A percentile compares a stretch with the other conserved stretches of the same genome.
Evolutionary conservation across 2,113 vertebrate species (phyloP).

Genomic region (Dunckerocampus dactyliophorus): DNA sequence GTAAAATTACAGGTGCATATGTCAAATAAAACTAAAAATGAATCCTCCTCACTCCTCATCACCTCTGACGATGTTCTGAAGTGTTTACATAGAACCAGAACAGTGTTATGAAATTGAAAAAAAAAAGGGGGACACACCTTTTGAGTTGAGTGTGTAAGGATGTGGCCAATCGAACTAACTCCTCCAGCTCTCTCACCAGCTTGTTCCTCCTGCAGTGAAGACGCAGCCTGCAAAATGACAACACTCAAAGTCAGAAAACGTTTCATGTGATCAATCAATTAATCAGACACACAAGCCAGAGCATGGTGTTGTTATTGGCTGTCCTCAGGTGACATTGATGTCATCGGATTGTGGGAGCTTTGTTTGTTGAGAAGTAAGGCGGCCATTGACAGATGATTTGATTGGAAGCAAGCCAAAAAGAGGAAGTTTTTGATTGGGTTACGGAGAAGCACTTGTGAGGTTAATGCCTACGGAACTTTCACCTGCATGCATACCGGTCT

Average conservation of each 20-base stretch:
- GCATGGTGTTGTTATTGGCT: conserved; percentile 5
- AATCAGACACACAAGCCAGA: background rate
- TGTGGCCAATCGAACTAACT: conserved; percentile 82
- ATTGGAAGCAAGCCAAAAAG: conserved; percentile 20
- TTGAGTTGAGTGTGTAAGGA: conserved; percentile 85
- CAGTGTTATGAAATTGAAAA: too few species aligned
- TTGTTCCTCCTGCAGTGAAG: conserved; percentile 89
- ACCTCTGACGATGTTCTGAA: too few species aligned
- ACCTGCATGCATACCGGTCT: background rate
- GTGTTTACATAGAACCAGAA: too few species aligned
- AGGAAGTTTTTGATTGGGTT: conserved; percentile 23
- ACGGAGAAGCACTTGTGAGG: conserved; percentile 12
- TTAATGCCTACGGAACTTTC: background rate
- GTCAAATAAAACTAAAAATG: background rate
- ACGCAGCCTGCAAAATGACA: conserved; percentile 73
- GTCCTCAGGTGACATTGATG: conserved; percentile 12
- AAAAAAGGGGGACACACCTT: conserved; percentile 69
- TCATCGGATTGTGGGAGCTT: conserved; percentile 16
- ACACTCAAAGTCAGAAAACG: background rate
- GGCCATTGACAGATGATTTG: conserved; percentile 20
- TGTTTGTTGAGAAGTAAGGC: conserved; percentile 10
- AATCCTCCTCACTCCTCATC: background rate
- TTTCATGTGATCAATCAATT: too few species aligned
- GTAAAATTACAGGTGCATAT: background rate
- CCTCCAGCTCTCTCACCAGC: conserved; percentile 90